These are phyloP conservation scores for Furcifer pardalis DNA, from an alignment of 2,797 vertebrate genomes.

Conservation along the genomic window DNA sequence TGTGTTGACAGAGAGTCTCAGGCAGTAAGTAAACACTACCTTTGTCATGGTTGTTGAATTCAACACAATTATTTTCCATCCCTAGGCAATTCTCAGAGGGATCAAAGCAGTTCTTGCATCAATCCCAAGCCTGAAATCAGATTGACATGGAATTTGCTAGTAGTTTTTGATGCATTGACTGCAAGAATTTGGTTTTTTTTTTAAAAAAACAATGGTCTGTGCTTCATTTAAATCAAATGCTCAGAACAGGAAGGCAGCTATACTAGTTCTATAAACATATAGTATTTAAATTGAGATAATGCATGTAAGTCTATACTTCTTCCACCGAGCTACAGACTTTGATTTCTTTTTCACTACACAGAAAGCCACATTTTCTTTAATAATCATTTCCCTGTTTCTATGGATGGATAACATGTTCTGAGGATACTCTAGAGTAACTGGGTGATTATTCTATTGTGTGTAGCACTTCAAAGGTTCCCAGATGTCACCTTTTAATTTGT, in stretches of 20 bases:
- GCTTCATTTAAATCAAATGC: too few relatives aligned
- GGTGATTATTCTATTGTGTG: not conserved
- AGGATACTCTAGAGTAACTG: not conserved
- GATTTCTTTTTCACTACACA: not conserved
- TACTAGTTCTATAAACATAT: too few relatives aligned
- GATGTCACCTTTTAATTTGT: conserved; percentile 45
- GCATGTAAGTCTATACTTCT: too few relatives aligned
- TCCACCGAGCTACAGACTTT: too few relatives aligned
- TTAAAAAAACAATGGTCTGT: too few relatives aligned
- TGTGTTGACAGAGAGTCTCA: too few relatives aligned
- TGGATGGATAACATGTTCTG: not conserved
- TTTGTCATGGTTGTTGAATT: too few relatives aligned
- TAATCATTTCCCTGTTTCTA: conserved; percentile 30
- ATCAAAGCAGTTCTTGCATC: not conserved
- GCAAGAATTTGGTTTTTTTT: not conserved
- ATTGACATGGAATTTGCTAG: not conserved
- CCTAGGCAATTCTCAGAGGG: not conserved
- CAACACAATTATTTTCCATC: too few relatives aligned
- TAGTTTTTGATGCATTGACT: not conserved
- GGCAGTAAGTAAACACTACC: too few relatives aligned
- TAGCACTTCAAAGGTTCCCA: conserved; percentile 29
- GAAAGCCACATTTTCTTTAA: conserved; percentile 29
- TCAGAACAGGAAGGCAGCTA: too few relatives aligned
- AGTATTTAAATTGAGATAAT: too few relatives aligned
- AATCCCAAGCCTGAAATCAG: not conserved